These are phyloP conservation scores for Caloenas nicobarica DNA, from an alignment of 2,113 vertebrate genomes.

Conservation along the genomic window DNA sequence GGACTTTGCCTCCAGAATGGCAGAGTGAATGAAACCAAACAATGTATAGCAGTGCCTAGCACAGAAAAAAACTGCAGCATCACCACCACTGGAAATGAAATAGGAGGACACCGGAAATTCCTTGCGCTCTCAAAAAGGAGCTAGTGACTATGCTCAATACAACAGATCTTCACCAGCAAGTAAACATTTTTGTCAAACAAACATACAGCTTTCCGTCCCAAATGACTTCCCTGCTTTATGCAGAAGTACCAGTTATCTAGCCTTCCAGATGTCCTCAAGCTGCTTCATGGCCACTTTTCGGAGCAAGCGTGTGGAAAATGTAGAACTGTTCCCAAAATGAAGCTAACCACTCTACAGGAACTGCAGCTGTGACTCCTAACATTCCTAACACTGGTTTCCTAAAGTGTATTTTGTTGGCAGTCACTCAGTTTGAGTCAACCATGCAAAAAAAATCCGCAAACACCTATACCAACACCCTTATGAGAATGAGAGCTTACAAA, in stretches of 20 bases:
- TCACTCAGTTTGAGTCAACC: background rate
- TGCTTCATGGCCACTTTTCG: background rate
- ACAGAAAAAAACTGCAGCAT: background rate
- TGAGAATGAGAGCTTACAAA: background rate
- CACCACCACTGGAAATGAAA: background rate
- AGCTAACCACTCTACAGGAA: background rate
- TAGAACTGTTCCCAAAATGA: background rate
- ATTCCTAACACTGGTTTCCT: background rate
- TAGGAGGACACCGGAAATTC: background rate
- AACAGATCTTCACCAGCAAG: background rate
- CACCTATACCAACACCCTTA: background rate
- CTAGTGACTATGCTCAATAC: background rate
- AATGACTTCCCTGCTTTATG: background rate
- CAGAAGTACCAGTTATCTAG: background rate
- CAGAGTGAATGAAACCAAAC: background rate
- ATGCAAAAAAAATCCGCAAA: background rate
- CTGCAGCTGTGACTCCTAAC: background rate
- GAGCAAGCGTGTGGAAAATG: background rate
- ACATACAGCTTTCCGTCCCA: background rate
- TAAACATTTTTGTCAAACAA: background rate
- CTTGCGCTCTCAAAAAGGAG: background rate
- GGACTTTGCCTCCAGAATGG: background rate
- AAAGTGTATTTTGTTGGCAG: background rate
- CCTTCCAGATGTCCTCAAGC: conserved; percentile 10
- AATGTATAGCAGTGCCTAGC: background rate